A percentile compares a stretch with the other conserved stretches of the same genome.
Evolutionary conservation across 2,113 vertebrate species (phyloP).

Genomic region (Herpetotheres cachinnans): DNA sequence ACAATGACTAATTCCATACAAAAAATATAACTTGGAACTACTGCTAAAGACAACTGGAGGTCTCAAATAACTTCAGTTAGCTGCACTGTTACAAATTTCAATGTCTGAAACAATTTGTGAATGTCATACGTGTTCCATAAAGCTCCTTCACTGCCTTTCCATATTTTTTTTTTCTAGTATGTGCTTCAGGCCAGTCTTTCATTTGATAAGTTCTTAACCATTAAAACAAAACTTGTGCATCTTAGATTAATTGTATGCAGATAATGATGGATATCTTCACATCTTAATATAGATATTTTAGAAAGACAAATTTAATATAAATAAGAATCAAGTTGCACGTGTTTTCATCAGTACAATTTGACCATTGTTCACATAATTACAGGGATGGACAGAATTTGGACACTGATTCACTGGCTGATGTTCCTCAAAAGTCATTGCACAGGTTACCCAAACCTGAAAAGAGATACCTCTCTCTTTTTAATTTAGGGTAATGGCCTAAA

Average conservation of each 20-base stretch:
- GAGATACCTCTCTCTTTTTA: background rate
- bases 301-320: background rate
- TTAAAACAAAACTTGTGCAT: background rate
- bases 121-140: background rate
- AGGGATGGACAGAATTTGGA: background rate
- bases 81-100: background rate
- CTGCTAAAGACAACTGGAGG: background rate
- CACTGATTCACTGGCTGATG: background rate
- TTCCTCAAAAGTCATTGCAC: background rate
- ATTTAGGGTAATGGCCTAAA: background rate
- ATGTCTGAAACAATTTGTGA: background rate
- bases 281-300: background rate
- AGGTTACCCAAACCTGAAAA: background rate
- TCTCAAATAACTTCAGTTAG: background rate
- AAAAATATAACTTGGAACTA: background rate
- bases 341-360: background rate
- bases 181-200: background rate
- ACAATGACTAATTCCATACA: background rate
- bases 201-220: background rate
- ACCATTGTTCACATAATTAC: background rate
- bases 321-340: background rate
- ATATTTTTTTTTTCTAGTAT: background rate
- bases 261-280: background rate
- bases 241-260: background rate
- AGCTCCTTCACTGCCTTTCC: background rate